phyloP scores from a whole-genome alignment of 2,797 vertebrate species.

The Sphenopsis melanotis region DNA sequence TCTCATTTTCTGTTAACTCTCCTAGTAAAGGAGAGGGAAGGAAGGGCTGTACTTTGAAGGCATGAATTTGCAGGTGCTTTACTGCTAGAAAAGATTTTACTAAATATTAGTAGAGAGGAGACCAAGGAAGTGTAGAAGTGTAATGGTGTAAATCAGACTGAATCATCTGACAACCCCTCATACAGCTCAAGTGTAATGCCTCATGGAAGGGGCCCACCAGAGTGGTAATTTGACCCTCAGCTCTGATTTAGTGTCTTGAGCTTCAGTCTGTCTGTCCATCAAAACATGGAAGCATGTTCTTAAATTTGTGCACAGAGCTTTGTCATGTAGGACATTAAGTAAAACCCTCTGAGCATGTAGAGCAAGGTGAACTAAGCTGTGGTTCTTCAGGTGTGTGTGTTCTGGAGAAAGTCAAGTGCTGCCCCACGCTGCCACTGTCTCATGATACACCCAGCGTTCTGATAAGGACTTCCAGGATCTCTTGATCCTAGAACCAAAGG shows the following conservation, averaged over 20 bases:
- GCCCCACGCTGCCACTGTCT: neutral
- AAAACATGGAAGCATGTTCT: accelerated
- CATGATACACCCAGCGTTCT: neutral
- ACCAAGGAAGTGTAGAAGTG: neutral
- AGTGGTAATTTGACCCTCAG: neutral
- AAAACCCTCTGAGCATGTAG: neutral
- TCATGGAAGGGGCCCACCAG: no score
- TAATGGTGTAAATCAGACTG: neutral
- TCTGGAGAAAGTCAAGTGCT: neutral
- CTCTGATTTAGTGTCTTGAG: neutral
- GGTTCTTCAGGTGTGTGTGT: neutral
- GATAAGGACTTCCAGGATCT: neutral
- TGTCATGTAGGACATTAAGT: neutral
- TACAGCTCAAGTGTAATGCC: neutral
- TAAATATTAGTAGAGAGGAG: neutral
- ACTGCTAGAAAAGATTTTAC: neutral
- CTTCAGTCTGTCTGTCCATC: neutral
- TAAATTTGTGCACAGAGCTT: neutral
- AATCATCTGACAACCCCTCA: neutral
- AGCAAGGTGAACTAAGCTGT: neutral
- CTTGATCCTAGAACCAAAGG: neutral
- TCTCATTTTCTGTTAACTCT: neutral
- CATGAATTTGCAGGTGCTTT: neutral
- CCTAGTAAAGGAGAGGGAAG: neutral
- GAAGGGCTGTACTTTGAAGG: neutral